These are phyloP conservation scores for Gorsachius magnificus DNA, from an alignment of 2,797 vertebrate genomes.

Conservation along the genomic window DNA sequence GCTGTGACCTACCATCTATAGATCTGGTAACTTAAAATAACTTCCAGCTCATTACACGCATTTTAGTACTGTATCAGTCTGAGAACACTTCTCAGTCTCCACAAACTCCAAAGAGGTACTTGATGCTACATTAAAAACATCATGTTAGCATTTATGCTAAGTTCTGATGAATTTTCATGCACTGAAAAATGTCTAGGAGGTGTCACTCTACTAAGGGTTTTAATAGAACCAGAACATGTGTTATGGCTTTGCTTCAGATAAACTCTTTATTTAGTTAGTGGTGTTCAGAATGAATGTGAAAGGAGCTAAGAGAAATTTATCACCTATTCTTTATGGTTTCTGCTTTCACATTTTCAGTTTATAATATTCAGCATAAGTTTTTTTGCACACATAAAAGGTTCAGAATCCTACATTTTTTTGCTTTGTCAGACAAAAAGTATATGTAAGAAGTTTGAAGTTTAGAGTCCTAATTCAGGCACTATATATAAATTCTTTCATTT, in stretches of 20 bases:
- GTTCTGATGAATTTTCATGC: not conserved
- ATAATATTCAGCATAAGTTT: not conserved
- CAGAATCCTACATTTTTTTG: not conserved
- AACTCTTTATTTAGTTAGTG: not conserved
- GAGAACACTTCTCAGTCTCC: not conserved
- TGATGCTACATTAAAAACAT: not conserved
- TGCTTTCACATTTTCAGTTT: not conserved
- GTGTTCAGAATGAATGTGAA: not conserved
- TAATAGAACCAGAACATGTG: not conserved
- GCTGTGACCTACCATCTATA: not conserved
- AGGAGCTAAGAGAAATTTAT: not conserved
- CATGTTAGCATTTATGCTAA: not conserved
- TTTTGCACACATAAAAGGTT: not conserved
- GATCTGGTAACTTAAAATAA: conserved; percentile 10
- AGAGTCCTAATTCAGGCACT: not conserved
- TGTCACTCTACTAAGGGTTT: not conserved
- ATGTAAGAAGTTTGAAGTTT: not conserved
- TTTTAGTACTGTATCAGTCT: not conserved
- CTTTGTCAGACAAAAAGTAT: not conserved
- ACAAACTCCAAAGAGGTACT: not conserved
- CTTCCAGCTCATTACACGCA: not conserved
- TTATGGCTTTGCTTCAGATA: not conserved
- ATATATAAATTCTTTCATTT: not conserved
- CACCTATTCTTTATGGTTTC: not conserved
- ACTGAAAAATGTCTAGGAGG: not conserved